Percentiles rank a stretch among this genome's conserved stretches.
These are phyloP conservation scores for Pammene aurita DNA, from an alignment of 2,888 invertebrate species.

Conservation along the genomic window DNA sequence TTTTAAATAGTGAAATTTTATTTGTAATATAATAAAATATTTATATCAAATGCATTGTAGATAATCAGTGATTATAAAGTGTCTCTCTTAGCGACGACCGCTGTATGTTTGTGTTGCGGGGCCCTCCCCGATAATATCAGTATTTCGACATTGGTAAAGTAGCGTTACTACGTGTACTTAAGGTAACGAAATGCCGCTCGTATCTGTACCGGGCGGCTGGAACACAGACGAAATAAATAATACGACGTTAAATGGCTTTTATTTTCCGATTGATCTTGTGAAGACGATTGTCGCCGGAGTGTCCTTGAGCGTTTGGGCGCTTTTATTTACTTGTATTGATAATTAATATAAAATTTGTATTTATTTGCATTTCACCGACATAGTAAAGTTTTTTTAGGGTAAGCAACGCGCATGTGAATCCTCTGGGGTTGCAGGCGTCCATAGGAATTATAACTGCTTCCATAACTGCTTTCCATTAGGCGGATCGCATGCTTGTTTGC, in stretches of 20 bases:
- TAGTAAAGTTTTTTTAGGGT: too few relatives aligned
- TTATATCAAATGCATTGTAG: slow-evolving; percentile 45
- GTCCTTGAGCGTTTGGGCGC: too few relatives aligned
- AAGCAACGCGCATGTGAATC: too few relatives aligned
- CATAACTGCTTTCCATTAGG: too few relatives aligned
- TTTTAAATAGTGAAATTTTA: slow-evolving; percentile 41
- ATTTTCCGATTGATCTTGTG: slow-evolving; percentile 49
- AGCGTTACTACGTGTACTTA: slow-evolving; percentile 79
- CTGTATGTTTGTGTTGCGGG: slow-evolving; percentile 77
- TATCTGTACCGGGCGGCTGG: slow-evolving; percentile 73
- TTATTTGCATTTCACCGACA: too few relatives aligned
- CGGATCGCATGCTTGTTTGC: too few relatives aligned
- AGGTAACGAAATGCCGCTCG: slow-evolving; percentile 70
- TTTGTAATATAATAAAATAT: slow-evolving; percentile 40
- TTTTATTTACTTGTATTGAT: too few relatives aligned
- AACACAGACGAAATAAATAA: slow-evolving; percentile 81
- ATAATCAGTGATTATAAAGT: slow-evolving; percentile 51
- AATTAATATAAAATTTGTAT: too few relatives aligned
- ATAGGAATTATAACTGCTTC: too few relatives aligned
- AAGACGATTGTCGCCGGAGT: too few relatives aligned
- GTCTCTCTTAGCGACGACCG: slow-evolving; percentile 69
- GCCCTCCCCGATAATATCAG: slow-evolving; percentile 75
- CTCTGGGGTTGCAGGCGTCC: too few relatives aligned
- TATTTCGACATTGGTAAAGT: slow-evolving; percentile 81
- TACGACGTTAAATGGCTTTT: slow-evolving; percentile 76